Evolutionary conservation across 2,113 vertebrate species (phyloP), one percentile per base, ranked within the genome.

Genomic region (Orcinus orca): DNA sequence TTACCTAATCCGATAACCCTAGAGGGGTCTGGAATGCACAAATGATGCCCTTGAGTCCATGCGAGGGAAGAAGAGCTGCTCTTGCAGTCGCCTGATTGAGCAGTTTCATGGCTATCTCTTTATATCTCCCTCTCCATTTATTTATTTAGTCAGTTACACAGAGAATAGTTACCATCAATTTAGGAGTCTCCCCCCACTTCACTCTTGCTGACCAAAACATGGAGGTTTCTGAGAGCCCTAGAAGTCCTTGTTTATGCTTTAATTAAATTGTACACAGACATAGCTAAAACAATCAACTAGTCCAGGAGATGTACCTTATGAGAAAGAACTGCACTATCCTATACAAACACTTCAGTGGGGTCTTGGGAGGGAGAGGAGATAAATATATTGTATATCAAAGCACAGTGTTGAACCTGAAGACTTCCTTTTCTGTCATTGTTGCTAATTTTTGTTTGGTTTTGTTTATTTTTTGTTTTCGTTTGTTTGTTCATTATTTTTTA

Each of bases 321-420:
- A 55, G 29, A 79, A 91, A 76, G 23, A 36, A 13, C 3, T 3
- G 0, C 2, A 0, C 29, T 31, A 17, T 3, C 38, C 70, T 10
- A 0, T 1, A 13, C 1, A 26, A 5, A 15, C n/a, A 3, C 29
- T 7, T 26, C 9, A 20, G 74, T 11, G 62, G 29, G 18, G 6
- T 18, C n/a, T 15, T 25, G 21, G 55, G 14, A 20, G 17, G 17
- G 13, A 36, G 3, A 58, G 7, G 23, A 36, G 47, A 14, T 25
- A 15, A 33, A 38, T 6, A 18, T 1, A 4, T 3, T 29, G 11
- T 31, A 3, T n/a, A 70, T 41, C 58, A 63, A 63, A 65, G 25
- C 41, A 26, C 36, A 1, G 1, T 41, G 26, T 1, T 3, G 15
- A 84, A 15, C 29, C 33, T 33, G 17, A 47, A 50, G 26, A 26